Evolutionary conservation across 1,140 invertebrate genomes (phyloP), one percentile per base, ranked within the genome.

Genomic region (Drosophila biarmipes): DNA sequence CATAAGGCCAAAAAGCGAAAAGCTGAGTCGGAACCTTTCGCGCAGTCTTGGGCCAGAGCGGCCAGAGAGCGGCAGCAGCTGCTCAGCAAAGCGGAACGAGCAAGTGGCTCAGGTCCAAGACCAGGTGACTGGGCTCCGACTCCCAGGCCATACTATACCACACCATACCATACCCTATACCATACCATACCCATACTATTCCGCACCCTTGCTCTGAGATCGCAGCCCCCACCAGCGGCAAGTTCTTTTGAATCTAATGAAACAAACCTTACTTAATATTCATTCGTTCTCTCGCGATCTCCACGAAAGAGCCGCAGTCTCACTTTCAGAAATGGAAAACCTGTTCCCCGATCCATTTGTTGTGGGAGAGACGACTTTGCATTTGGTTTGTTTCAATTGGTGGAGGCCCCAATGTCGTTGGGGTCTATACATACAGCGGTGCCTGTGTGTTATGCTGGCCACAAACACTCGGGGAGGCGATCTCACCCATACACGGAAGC

Each of bases 321-420:
- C 66, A 69, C 66, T 69, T 69, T 69, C 66, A 24, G 66, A 56
- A 56, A 40, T 45, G 35, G 42, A 59, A 84, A 87, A 89, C 84
- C 84, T 67, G 84, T 87, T 87, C 76, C 78, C 76, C 66, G 67
- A 68, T 75, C 69, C 68, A 71, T 86, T 76, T 80, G 84, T 87
- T 87, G 84, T 89, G 84, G 84, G 84, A 87, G 79, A 87, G 84
- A 79, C 84, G 59, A 63, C 75, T 89, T 89, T 89, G 84, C 84
- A 87, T 87, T 87, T 89, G 85, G 76, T 84, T 80, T 85, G 84
- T 89, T 87, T 87, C 84, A 89, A 87, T 87, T 87, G 84, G 84
- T 87, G 79, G 76, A 79, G 79, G 40, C 81, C 53, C 72, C 75
- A 78, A 76, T 68, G 66, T 61, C 55, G 45, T 48, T 68, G 64